Conservation (phyloP, 2,797 vertebrate species). For the Bradypodion pumilum region DNA sequence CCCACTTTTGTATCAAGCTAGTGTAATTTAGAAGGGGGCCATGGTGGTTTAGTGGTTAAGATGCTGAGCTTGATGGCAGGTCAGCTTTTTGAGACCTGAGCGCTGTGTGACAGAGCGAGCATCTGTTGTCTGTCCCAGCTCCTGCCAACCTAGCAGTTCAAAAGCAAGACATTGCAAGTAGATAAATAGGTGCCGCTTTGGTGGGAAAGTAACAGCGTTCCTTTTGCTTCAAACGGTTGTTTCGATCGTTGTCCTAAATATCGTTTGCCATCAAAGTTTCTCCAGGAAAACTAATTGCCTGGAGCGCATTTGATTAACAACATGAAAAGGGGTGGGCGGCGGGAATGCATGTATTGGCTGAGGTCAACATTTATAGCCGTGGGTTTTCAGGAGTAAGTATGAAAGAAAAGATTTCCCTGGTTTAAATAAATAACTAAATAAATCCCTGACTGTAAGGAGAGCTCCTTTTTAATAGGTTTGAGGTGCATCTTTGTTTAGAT, state of each 20-base stretch:
- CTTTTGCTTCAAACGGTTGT: too few species aligned
- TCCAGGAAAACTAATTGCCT: background rate
- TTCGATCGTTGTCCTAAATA: too few species aligned
- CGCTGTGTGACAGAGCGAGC: too few species aligned
- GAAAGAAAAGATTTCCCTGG: slow-evolving; percentile 53
- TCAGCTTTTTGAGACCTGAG: too few species aligned
- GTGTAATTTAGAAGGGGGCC: background rate
- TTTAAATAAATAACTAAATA: slow-evolving; percentile 6
- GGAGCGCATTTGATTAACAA: slow-evolving; percentile 46
- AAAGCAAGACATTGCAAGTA: too few species aligned
- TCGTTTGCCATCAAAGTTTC: background rate
- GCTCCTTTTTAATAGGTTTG: slow-evolving; percentile 5
- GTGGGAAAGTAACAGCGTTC: too few species aligned
- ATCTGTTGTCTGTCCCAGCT: too few species aligned
- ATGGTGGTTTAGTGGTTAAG: too few species aligned
- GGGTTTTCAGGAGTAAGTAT: slow-evolving; percentile 41
- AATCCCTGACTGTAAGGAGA: background rate
- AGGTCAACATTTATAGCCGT: slow-evolving; percentile 40
- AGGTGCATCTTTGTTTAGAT: background rate
- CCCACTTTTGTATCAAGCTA: background rate
- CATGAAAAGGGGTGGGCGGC: too few species aligned
- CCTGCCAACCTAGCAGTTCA: too few species aligned
- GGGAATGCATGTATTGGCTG: slow-evolving; percentile 46
- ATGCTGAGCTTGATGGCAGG: too few species aligned
- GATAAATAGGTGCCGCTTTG: too few species aligned